These are phyloP conservation scores for Cosmorhoe ocellata DNA, from an alignment of 2,888 invertebrate genomes.

Conservation along the genomic window DNA sequence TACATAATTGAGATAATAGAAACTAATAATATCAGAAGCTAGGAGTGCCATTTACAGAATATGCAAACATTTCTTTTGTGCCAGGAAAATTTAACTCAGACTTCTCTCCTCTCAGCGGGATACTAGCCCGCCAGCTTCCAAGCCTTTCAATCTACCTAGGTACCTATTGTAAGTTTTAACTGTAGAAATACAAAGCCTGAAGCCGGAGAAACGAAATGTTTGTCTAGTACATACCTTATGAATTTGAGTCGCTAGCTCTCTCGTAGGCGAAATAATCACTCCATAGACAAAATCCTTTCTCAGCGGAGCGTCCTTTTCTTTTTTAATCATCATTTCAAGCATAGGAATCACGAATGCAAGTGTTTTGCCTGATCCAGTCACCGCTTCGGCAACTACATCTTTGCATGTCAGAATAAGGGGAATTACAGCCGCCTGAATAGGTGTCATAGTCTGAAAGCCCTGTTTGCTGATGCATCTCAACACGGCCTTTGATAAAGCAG, in stretches of 20 bases:
- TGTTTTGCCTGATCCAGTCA: slow-evolving; percentile 99
- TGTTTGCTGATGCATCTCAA: slow-evolving; percentile 77
- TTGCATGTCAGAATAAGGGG: slow-evolving; percentile 94
- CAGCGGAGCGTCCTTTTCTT: slow-evolving; percentile 84
- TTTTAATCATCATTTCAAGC: slow-evolving; percentile 89
- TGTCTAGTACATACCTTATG: slow-evolving; percentile 75
- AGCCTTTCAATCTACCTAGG: no score
- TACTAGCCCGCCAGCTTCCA: no score
- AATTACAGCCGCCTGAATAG: slow-evolving; percentile 92
- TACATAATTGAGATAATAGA: no score
- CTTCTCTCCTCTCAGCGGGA: no score
- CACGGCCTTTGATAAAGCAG: slow-evolving; percentile 74
- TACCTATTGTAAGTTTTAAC: no score
- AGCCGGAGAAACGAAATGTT: no score
- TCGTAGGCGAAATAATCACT: slow-evolving; percentile 96
- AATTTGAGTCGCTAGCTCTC: slow-evolving; percentile 97
- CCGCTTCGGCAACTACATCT: slow-evolving; percentile 99
- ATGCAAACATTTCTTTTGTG: no score
- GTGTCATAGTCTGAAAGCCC: slow-evolving; percentile 81
- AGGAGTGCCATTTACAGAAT: no score
- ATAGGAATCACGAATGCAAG: slow-evolving; percentile 97
- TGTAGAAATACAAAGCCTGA: no score
- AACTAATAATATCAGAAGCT: no score
- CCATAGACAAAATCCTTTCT: slow-evolving; percentile 91
- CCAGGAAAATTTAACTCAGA: no score